Base-by-base conservation (phyloP, 2,797 vertebrate genomes). In the Gadopsis marmoratus region DNA sequence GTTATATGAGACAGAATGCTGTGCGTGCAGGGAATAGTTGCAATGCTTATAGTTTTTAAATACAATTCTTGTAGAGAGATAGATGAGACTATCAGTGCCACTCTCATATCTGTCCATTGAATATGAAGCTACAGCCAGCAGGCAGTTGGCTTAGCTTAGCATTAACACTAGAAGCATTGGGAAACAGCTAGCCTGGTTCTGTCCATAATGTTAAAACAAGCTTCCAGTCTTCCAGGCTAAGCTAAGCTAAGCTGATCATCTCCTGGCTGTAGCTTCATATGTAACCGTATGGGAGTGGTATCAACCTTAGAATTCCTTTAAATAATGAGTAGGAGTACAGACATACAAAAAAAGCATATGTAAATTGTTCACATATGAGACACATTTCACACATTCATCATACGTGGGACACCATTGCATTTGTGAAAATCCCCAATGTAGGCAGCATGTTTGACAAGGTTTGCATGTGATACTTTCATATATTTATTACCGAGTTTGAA, bases 71-170 rank as follows among this genome's bases (percentile, higher is more conserved):
- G 10, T 11, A 41, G 39, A 13, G 39, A 41, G 39, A 12, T 41
- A 41, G 39, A 41, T 41, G 39, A 41, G 39, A 41, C 4, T 16
- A 82, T 63, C 23, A 23, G 29, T 19, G 21, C 11, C 23, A 43
- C 19, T 67, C 14, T 60, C 2, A 60, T 50, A 31, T 64, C n/a
- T 64, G 11, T 50, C 37, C 0, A 11, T 74, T 29, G 60, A 56
- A 50, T 61, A 37, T 10, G 3, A n/a, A 14, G 70, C 48, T 56
- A 54, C 5, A 63, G 43, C 53, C n/a, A 54, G 39, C 51, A 31
- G 54, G 23, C 9, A 50, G 62, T 48, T 68, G 64, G 3, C 14
- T 54, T 62, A 39, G 21, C 9, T 45, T 74, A 65, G 59, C 62
- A 55, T 31, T 37, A 41, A 39, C 11, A 10, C n/a, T 48, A 31